A percentile compares a stretch with the other conserved stretches of the same genome.
phyloP scores from a whole-genome alignment of 2,113 vertebrate species.

The Raja brachyura region DNA sequence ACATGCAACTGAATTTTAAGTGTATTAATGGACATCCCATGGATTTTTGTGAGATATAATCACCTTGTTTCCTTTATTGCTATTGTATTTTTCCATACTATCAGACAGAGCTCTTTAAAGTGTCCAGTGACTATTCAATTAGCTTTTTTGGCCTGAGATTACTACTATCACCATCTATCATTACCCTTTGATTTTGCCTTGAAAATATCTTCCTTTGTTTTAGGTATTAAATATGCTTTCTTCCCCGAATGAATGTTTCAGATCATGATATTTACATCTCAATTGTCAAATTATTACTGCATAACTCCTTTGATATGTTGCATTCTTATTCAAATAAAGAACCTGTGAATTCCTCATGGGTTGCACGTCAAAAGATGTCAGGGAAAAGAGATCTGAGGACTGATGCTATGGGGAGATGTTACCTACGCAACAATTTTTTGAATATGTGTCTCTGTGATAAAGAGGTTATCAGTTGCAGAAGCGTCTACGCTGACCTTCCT shows the following conservation, averaged over 20 bases:
- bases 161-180: conserved; percentile 54
- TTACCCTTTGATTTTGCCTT: conserved; percentile 52
- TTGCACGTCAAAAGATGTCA: conserved; percentile 36
- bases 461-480: conserved; percentile 47
- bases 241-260: conserved; percentile 50
- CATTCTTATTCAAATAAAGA: conserved; percentile 60
- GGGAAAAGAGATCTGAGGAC: conserved; percentile 43
- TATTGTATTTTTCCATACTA: conserved; percentile 49
- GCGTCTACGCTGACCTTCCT: conserved; percentile 49
- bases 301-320: conserved; percentile 48
- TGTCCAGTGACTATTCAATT: conserved; percentile 50
- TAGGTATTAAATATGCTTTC: conserved; percentile 59
- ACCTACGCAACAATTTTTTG: conserved; percentile 49
- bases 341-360: conserved; percentile 50
- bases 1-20: conserved; percentile 98
- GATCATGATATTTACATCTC: conserved; percentile 56
- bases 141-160: conserved; percentile 52
- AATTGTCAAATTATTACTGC: conserved; percentile 57
- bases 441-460: conserved; percentile 52
- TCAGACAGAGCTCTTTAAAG: conserved; percentile 48
- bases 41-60: conserved; percentile 69
- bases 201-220: conserved; percentile 52
- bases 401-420: conserved; percentile 46
- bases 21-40: conserved; percentile 73
- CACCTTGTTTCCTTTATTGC: conserved; percentile 29